Evolutionary conservation across 2,797 vertebrate species (phyloP), one percentile per base, ranked within the genome.

Genomic region (Odontamblyopus rebecca): DNA sequence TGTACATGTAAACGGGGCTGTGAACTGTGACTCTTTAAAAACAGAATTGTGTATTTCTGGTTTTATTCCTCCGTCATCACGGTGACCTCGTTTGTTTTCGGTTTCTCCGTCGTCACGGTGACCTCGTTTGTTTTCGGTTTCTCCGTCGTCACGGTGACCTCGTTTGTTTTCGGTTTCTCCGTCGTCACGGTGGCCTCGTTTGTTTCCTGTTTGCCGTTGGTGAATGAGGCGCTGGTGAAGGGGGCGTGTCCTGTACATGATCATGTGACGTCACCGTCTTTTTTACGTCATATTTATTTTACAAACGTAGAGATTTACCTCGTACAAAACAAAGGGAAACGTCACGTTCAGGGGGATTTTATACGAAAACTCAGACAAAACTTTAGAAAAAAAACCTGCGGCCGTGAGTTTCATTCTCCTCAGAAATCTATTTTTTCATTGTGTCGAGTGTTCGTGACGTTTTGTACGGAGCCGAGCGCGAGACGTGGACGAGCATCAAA

Each of bases 351-450:
- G 76, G 80, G 70, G 53, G 44, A 71, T 73, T 57, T 90, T 82
- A 74, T 89, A 89, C 23, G 67, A 81, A 89, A 88, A 68, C 1
- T 61, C 15, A 0, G 61, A 56, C 16, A 69, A 32, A 38, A 32
- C 62, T 1, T 62, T n/a, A 11, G 30, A 48, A 70, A 77, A 73
- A 71, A 53, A 8, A 38, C 35, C 75, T 3, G 19, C 85, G 68
- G 71, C 48, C 59, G n/a, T 30, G 77, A 67, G 60, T 69, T 66
- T n/a, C 79, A 75, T 84, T 81, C 77, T 81, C 65, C 75, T 69
- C 72, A 81, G 81, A 67, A 86, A 78, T 86, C 69, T 89, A 84
- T 89, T 91, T 89, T 90, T 90, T 81, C 82, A 87, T 82, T 8
- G 51, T 77, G 80, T 85, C 44, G 57, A 65, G 63, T 69, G 38